These are phyloP conservation scores for Stichopus horrens DNA, from an alignment of 53 echinoderm and acorn worm species.

Conservation along the genomic window DNA sequence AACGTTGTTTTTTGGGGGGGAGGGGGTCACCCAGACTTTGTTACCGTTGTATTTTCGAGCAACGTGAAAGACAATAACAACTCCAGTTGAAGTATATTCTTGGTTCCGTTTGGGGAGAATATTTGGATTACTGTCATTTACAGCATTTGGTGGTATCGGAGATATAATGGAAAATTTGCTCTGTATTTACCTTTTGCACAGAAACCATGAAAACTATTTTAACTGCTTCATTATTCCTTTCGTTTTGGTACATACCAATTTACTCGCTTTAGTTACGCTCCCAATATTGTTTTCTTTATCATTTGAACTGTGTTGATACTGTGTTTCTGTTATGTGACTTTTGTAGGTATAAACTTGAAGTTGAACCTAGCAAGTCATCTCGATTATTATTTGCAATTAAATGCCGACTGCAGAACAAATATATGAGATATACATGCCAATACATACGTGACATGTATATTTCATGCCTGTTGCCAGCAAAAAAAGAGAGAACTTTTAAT, in stretches of 20 bases:
- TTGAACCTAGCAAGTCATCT: no score
- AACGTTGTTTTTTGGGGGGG: no score
- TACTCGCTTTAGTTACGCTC: neutral
- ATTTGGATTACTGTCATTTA: neutral
- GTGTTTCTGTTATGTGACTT: no score
- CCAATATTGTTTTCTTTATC: no score
- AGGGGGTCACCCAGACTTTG: neutral
- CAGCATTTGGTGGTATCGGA: neutral
- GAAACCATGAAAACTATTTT: neutral
- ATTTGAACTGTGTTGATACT: no score
- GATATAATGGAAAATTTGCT: neutral
- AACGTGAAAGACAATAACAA: neutral
- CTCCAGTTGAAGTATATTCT: neutral
- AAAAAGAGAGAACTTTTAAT: no score
- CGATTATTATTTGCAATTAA: no score
- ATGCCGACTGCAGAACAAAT: no score
- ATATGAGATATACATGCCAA: no score
- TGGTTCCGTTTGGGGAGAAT: constrained; percentile 3
- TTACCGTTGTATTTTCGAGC: neutral
- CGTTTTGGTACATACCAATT: neutral
- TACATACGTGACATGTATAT: no score
- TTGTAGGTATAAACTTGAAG: no score
- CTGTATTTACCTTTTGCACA: neutral
- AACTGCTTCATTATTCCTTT: neutral
- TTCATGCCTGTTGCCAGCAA: no score